These are phyloP conservation scores for Lineus longissimus DNA, from an alignment of 1,140 invertebrate genomes.

Conservation along the genomic window DNA sequence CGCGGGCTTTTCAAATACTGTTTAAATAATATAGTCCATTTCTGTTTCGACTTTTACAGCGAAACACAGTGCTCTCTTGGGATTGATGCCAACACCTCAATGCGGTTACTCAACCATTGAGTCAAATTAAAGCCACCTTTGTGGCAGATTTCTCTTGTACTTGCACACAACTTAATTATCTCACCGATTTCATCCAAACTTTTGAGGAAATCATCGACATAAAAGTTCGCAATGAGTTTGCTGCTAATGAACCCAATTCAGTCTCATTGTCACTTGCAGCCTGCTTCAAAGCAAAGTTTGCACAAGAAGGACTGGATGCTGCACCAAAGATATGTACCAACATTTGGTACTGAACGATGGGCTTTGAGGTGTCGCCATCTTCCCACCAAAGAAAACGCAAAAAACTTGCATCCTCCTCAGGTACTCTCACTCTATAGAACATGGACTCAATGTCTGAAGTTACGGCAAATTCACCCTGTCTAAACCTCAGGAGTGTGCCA, in stretches of 20 bases:
- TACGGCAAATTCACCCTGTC: neutral
- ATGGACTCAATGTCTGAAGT: slow-evolving; percentile 24
- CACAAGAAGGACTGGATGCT: slow-evolving; percentile 12
- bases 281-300: slow-evolving; percentile 12
- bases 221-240: slow-evolving; percentile 16
- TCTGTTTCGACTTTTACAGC: too few species aligned
- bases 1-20: too few species aligned
- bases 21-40: too few species aligned
- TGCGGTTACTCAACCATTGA: too few species aligned
- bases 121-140: too few species aligned
- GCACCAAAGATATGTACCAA: slow-evolving; percentile 18
- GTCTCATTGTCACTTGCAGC: slow-evolving; percentile 5
- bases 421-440: slow-evolving; percentile 24
- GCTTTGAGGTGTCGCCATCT: slow-evolving; percentile 12
- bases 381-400: slow-evolving; percentile 2
- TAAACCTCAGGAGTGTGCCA: slow-evolving; percentile 25
- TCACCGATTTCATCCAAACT: too few species aligned
- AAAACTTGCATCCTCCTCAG: neutral
- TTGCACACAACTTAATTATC: too few species aligned
- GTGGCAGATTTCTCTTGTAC: too few species aligned
- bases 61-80: slow-evolving; percentile 6
- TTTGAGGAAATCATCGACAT: slow-evolving; percentile 23
- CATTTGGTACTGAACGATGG: slow-evolving; percentile 20
- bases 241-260: neutral
- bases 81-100: slow-evolving; percentile 15